A percentile compares a stretch with the other conserved stretches of the same genome.
phyloP scores from a whole-genome alignment of 2,797 vertebrate species.

The Aldrovandia affinis region DNA sequence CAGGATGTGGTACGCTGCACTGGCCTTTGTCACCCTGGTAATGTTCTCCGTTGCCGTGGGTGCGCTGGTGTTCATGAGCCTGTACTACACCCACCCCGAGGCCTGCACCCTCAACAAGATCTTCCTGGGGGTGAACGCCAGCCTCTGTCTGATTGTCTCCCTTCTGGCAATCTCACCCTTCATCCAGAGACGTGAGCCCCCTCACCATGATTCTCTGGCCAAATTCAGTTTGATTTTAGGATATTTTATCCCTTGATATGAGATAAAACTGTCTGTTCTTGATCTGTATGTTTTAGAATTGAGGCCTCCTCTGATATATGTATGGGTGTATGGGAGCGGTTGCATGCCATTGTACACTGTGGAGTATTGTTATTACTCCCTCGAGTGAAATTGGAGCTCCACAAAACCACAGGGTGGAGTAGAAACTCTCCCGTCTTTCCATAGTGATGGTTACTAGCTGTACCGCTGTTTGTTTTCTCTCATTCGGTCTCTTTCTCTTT shows the following conservation, averaged over 20 bases:
- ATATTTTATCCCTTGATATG: background rate
- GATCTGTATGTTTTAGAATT: background rate
- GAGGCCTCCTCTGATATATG: background rate
- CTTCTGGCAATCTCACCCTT: slow-evolving; percentile 88
- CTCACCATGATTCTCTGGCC: background rate
- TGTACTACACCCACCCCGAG: slow-evolving; percentile 84
- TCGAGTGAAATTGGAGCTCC: background rate
- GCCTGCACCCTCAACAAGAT: slow-evolving; percentile 90
- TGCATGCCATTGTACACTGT: background rate
- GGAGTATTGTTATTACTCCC: background rate
- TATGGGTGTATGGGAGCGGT: background rate
- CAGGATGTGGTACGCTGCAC: slow-evolving; percentile 87
- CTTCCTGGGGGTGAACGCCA: slow-evolving; percentile 86
- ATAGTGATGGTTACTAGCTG: slow-evolving; percentile 11
- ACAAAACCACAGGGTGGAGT: background rate
- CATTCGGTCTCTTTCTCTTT: background rate
- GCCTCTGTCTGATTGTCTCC: slow-evolving; percentile 89
- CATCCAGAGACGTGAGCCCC: slow-evolving; percentile 87
- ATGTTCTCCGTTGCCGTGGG: slow-evolving; percentile 86
- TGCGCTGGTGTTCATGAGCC: slow-evolving; percentile 82
- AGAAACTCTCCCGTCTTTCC: background rate
- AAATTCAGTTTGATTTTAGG: background rate
- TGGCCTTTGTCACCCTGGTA: slow-evolving; percentile 85
- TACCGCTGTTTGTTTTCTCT: background rate
- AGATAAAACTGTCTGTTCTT: background rate